Percentiles rank a stretch among this genome's conserved stretches.
Evolutionary conservation across 2,797 vertebrate genomes (phyloP).

Genomic region (Danio kyathit): DNA sequence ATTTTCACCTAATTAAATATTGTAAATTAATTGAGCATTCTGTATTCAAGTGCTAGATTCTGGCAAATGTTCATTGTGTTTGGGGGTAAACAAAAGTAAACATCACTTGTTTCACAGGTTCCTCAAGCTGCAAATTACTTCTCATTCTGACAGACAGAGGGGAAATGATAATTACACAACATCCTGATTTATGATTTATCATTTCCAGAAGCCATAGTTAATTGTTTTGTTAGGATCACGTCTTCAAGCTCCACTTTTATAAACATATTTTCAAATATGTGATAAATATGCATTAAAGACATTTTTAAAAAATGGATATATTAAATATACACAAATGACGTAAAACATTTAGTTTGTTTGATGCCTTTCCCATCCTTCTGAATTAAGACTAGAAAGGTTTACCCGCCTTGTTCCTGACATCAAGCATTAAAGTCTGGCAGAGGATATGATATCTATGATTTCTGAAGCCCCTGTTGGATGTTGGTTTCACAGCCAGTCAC

Average conservation of each 20-base stretch:
- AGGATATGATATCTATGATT: constrained; percentile 35
- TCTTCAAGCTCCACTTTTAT: constrained; percentile 8
- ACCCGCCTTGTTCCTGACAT: constrained; percentile 36
- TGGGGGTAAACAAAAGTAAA: constrained; percentile 23
- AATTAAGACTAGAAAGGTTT: constrained; percentile 37
- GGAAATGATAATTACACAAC: constrained; percentile 38
- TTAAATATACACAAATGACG: background rate
- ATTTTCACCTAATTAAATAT: background rate
- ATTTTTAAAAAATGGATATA: background rate
- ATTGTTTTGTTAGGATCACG: constrained; percentile 9
- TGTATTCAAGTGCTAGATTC: background rate
- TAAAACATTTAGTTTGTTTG: constrained; percentile 13
- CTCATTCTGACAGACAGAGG: constrained; percentile 34
- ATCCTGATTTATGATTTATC: constrained; percentile 14
- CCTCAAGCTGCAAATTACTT: constrained; percentile 46
- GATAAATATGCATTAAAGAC: background rate
- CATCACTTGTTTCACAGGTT: background rate
- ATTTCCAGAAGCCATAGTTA: constrained; percentile 9
- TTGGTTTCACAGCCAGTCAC: constrained; percentile 60
- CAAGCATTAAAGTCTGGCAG: constrained; percentile 33
- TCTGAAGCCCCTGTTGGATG: constrained; percentile 32
- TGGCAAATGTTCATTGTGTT: constrained; percentile 1
- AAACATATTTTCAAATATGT: background rate
- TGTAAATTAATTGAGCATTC: background rate
- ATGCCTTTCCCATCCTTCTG: constrained; percentile 18